phyloP scores from a whole-genome alignment of 92 coral and sea anemone species.

The Scolanthus callimorphus region DNA sequence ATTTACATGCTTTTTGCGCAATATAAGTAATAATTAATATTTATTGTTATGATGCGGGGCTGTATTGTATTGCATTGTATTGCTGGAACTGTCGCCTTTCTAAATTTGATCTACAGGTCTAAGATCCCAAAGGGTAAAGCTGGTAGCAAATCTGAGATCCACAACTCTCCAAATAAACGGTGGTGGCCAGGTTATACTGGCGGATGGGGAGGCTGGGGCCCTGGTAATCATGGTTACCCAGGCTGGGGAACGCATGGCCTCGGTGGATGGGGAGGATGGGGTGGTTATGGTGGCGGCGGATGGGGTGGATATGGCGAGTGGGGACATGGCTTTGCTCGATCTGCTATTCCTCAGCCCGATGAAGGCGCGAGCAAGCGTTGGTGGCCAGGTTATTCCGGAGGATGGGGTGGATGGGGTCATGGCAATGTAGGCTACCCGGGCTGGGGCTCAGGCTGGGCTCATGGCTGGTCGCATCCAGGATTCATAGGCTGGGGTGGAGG shows the following conservation, averaged over 20 bases:
- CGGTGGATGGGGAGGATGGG: slow-evolving; percentile 10
- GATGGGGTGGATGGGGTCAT: slow-evolving; percentile 93
- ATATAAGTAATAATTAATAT: too few relatives aligned
- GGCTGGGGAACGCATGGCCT: slow-evolving; percentile 71
- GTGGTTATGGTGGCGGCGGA: slow-evolving; percentile 6
- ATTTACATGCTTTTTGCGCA: too few relatives aligned
- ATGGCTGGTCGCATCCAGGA: slow-evolving; percentile 27
- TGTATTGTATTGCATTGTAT: too few relatives aligned
- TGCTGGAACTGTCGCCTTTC: too few relatives aligned
- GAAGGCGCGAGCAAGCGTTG: slow-evolving; percentile 58
- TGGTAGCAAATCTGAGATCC: slow-evolving; percentile 4
- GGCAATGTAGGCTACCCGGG: slow-evolving; percentile 83
- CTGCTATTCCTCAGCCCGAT: slow-evolving; percentile 32
- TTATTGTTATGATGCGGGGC: too few relatives aligned
- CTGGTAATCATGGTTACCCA: slow-evolving; percentile 67
- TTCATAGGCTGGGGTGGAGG: slow-evolving; percentile 31
- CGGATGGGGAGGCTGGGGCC: slow-evolving; percentile 94
- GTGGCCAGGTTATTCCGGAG: slow-evolving; percentile 94
- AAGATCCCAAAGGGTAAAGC: slow-evolving; percentile 39
- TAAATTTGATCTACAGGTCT: too few relatives aligned
- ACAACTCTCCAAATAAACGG: slow-evolving; percentile 35
- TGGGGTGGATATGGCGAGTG: slow-evolving; percentile 16
- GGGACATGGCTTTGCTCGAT: slow-evolving; percentile 38
- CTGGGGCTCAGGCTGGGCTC: slow-evolving; percentile 72
- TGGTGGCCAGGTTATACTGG: slow-evolving; percentile 96